Conservation (phyloP, 2,797 vertebrate genomes). For the Morus bassanus region DNA sequence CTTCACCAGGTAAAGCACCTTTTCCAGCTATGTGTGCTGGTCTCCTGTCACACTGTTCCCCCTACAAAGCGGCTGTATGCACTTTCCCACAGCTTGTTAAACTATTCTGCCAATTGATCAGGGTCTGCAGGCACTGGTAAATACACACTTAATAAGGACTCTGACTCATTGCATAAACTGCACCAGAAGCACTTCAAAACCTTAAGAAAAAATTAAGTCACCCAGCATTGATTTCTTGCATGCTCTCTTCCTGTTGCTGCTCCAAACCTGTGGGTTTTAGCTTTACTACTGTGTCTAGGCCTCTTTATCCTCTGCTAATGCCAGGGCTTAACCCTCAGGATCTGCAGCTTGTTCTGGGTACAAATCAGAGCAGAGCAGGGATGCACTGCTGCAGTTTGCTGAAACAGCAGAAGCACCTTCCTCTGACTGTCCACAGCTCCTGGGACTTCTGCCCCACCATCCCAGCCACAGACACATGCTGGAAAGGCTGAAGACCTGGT, state of each 20-base stretch:
- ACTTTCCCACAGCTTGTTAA: neutral
- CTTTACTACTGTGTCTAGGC: neutral
- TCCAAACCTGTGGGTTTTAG: neutral
- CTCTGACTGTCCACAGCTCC: neutral
- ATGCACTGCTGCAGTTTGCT: neutral
- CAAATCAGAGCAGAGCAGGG: neutral
- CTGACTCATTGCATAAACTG: neutral
- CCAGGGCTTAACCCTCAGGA: constrained; percentile 33
- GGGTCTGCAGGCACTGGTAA: neutral
- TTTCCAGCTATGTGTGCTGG: neutral
- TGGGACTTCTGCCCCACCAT: neutral
- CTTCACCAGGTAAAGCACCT: neutral
- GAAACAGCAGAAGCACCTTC: neutral
- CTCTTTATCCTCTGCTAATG: constrained; percentile 38
- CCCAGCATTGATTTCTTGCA: neutral
- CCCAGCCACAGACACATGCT: neutral
- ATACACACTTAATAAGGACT: neutral
- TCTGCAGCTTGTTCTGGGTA: neutral
- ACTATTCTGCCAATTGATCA: neutral
- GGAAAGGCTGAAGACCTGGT: neutral
- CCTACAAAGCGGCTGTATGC: neutral
- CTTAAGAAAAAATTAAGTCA: neutral
- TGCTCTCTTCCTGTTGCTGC: neutral
- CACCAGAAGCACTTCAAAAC: neutral
- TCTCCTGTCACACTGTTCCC: neutral